Base-by-base conservation (phyloP, 2,113 vertebrate genomes). In the Centrocercus urophasianus region DNA sequence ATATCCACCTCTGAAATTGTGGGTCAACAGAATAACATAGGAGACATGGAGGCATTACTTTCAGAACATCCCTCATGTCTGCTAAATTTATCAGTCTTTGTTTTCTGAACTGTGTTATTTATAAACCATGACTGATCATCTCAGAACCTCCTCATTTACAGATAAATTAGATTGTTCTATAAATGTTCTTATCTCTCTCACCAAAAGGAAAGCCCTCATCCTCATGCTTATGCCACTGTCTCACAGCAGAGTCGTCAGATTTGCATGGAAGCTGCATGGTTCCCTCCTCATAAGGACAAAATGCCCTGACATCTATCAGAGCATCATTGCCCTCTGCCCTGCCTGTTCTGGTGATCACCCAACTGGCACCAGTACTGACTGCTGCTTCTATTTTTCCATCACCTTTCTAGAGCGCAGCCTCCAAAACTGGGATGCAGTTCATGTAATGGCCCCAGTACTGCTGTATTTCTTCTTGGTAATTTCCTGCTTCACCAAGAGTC, bases 331-430 rank as follows among this genome's bases (percentile, higher is more conserved):
- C 56, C 64, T 28, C 79, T 16, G 32, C 67, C 13, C 79, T 50
- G 34, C 71, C 42, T 0, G 0, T 63, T 38, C 75, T 65, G 67
- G 28, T 4, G 3, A 52, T 61, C 0, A 0, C 25, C n/a, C 73
- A 64, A 80, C 45, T 56, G 71, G 38, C 57, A 82, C 24, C 47
- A 67, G 66, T 42, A 13, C 7, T 4, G 14, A 25, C 4, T 34
- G 74, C 50, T 70, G 47, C 42, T 38, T 1, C 48, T 14, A 4
- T 67, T 81, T 65, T 6, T 22, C 60, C 6, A 10, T 17, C 34
- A 15, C 24, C 14, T 72, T 45, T 47, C 67, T 77, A 69, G 17
- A 1, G 0, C 0, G 2, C 28, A 74, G 77, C 42, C 43, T 84
- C 64, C 42, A 24, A 65, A 63, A 25, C 12, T 61, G 75, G 78